A percentile compares a stretch with the other conserved stretches of the same genome.
Evolutionary conservation across 2,797 vertebrate species (phyloP).

Genomic region (Neosilurus mollespiculum): DNA sequence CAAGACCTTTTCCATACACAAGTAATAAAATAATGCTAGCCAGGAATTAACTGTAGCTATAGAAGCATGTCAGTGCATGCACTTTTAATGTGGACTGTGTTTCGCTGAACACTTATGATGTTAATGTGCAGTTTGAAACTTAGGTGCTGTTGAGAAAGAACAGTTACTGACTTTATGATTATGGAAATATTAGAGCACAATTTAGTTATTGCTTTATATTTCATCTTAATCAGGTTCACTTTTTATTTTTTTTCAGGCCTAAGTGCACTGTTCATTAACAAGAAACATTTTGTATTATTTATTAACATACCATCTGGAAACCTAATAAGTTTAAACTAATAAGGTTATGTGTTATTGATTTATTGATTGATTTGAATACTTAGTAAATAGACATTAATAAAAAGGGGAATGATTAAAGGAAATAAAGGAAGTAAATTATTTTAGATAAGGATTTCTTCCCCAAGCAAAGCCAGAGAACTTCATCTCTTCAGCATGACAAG

Average conservation of each 20-base stretch:
- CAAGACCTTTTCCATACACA: background rate
- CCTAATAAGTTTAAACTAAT: background rate
- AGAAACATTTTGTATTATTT: background rate
- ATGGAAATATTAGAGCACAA: conserved; percentile 2
- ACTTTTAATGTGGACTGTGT: conserved; percentile 3
- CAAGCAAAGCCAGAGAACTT: conserved; percentile 62
- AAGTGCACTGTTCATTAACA: background rate
- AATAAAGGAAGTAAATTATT: background rate
- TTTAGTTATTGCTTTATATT: background rate
- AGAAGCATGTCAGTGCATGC: conserved; percentile 30
- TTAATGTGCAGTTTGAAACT: background rate
- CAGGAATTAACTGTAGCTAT: conserved; percentile 6
- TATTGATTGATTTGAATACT: background rate
- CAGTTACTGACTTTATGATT: background rate
- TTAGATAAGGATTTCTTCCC: background rate
- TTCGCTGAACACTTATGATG: background rate
- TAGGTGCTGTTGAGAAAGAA: background rate
- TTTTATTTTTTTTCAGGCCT: background rate
- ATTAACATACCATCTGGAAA: background rate
- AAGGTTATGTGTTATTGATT: background rate
- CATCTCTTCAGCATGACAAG: conserved; percentile 68
- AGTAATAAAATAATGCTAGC: conserved; percentile 9
- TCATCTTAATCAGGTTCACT: background rate
- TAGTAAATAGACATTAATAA: background rate
- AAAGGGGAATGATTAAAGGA: background rate